Conservation (phyloP, 2,888 invertebrate species). For the Callosobruchus maculatus region DNA sequence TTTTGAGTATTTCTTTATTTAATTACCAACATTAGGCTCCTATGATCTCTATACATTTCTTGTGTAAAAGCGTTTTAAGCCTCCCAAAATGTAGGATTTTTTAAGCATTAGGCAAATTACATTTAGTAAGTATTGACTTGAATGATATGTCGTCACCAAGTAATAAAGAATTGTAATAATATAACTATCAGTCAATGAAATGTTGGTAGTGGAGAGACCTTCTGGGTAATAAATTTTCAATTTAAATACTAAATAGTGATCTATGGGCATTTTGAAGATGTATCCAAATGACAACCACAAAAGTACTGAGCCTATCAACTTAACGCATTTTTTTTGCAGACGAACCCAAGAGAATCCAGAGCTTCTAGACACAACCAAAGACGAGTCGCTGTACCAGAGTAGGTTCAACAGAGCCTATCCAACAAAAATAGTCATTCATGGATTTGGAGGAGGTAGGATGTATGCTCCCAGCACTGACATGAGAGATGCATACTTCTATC, state of each 20-base stretch:
- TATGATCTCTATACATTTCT: too few relatives aligned
- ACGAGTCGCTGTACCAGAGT: conserved; percentile 68
- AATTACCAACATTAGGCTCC: too few relatives aligned
- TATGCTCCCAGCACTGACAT: conserved; percentile 81
- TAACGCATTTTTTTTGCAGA: conserved; percentile 45
- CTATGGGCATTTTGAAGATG: neutral
- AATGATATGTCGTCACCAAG: too few relatives aligned
- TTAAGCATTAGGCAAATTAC: too few relatives aligned
- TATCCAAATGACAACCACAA: neutral
- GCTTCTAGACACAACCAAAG: conserved; percentile 65
- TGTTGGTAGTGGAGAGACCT: too few relatives aligned
- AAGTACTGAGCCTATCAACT: neutral
- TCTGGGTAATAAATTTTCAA: too few relatives aligned
- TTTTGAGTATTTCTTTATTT: too few relatives aligned
- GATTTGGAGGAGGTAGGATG: conserved; percentile 82
- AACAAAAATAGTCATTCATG: conserved; percentile 87
- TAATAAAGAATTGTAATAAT: too few relatives aligned
- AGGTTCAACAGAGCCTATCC: conserved; percentile 75
- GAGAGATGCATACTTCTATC: conserved; percentile 75
- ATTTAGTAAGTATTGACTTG: too few relatives aligned
- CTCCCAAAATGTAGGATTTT: too few relatives aligned
- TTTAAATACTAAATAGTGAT: neutral
- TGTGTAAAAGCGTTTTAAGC: too few relatives aligned
- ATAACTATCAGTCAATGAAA: too few relatives aligned
- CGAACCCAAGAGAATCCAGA: conserved; percentile 73